Base-by-base conservation (phyloP, 2,797 vertebrate species). In the Emydoidea blandingii region DNA sequence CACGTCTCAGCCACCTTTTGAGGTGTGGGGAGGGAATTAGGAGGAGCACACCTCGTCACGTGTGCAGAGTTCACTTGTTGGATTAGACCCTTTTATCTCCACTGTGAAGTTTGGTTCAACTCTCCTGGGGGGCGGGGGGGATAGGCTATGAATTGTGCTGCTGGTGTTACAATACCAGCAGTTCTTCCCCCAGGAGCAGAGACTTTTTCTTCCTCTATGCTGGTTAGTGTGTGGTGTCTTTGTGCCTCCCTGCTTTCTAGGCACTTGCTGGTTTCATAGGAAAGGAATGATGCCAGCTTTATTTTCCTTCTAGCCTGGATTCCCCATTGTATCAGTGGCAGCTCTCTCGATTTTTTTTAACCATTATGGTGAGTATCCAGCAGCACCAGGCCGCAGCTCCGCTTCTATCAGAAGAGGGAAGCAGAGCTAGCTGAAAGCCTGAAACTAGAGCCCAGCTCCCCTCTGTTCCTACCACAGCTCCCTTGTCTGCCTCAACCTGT, bases 371-470 rank as follows among this genome's bases (percentile, higher is more conserved):
- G 89, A 81, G 27, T 44, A 27, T 0, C 3, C 47, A 81, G 94
- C 80, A 59, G 65, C 85, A 50, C 50, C 0, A 2, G 82, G 31
- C 56, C 53, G 76, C 84, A 76, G 87, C 1, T n/a, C 78, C 83
- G 59, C 0, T 0, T 0, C 80, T 59, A 44, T 49, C 91, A 81
- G 90, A 27, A 85, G 78, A 81, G 87, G 8, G 29, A 79, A 88
- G 59, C 57, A 31, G 68, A 12, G 10, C 19, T 12, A 2, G 0
- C 31, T 1, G 1, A 0, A 21, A 21, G 18, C 6, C 0, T 23
- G 37, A 3, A 92, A 96, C 83, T 74, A 65, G 97, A 96, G 83
- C 94, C 85, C 0, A 80, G 82, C 84, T 96, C 92, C 94, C 93
- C 2, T 44, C 92, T 47, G 92, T 85, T 94, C 87, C 94, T 52